Conservation (phyloP, 2,113 vertebrate genomes). For the Calypte anna region DNA sequence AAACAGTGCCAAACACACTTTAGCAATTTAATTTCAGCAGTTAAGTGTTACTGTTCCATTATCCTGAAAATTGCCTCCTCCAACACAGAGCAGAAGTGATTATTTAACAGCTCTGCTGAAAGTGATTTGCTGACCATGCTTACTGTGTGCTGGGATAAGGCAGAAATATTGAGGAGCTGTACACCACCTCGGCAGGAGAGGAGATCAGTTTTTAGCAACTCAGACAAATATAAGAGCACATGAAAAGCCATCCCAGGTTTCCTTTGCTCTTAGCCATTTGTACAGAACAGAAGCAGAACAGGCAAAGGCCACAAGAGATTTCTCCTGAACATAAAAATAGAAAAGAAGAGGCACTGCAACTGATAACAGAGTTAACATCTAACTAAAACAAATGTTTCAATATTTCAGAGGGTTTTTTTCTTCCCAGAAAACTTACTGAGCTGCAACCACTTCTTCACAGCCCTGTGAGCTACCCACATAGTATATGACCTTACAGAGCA, state of each 20-base stretch:
- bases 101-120: background rate
- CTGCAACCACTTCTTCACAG: background rate
- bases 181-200: background rate
- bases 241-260: background rate
- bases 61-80: background rate
- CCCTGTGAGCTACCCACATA: background rate
- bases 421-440: background rate
- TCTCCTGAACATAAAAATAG: background rate
- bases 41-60: background rate
- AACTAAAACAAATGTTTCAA: background rate
- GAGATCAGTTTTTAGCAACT: background rate
- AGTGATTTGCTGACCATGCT: accelerated
- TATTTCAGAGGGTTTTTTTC: background rate
- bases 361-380: background rate
- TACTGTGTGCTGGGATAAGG: background rate
- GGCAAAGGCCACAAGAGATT: background rate
- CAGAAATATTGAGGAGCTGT: background rate
- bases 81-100: background rate
- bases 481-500: background rate
- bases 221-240: background rate
- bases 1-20: background rate
- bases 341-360: background rate
- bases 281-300: background rate
- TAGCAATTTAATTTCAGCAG: background rate
- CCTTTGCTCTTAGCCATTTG: background rate